phyloP scores from a whole-genome alignment of 2,888 invertebrate genomes.

The Drosophila planitibia region DNA sequence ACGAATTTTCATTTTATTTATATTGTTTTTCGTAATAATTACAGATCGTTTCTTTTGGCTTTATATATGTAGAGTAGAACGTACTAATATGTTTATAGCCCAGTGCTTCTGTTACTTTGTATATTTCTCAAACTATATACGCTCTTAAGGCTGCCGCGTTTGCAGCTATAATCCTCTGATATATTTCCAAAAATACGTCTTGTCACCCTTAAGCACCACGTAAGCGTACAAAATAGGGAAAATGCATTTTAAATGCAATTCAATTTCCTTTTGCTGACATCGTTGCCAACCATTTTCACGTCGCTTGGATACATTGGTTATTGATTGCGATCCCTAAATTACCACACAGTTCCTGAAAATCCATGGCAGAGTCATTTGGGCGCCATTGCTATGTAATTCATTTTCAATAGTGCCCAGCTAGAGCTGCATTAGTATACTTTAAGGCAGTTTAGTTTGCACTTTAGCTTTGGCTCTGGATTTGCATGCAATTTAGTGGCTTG shows the following conservation, averaged over 20 bases:
- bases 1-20: too few species aligned
- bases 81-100: neutral
- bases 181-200: conserved; percentile 29
- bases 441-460: neutral
- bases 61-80: neutral
- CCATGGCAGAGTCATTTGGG: conserved; percentile 13
- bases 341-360: conserved; percentile 35
- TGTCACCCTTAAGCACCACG: conserved; percentile 34
- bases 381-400: conserved; percentile 4
- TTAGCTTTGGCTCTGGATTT: neutral
- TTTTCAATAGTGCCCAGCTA: conserved; percentile 49
- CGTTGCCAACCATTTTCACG: conserved; percentile 22
- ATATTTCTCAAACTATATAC: neutral
- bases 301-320: conserved; percentile 39
- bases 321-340: conserved; percentile 61
- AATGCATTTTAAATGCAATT: conserved; percentile 75
- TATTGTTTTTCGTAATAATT: neutral
- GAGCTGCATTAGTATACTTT: neutral
- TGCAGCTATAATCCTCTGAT: conserved; percentile 37
- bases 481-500: conserved; percentile 7
- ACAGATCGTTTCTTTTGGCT: neutral
- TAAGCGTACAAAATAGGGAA: conserved; percentile 39
- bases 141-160: neutral
- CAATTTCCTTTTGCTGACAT: conserved; percentile 55
- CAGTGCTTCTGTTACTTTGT: neutral